Evolutionary conservation across 1,140 invertebrate species (phyloP).

Genomic region (Potamilus streckersoni): DNA sequence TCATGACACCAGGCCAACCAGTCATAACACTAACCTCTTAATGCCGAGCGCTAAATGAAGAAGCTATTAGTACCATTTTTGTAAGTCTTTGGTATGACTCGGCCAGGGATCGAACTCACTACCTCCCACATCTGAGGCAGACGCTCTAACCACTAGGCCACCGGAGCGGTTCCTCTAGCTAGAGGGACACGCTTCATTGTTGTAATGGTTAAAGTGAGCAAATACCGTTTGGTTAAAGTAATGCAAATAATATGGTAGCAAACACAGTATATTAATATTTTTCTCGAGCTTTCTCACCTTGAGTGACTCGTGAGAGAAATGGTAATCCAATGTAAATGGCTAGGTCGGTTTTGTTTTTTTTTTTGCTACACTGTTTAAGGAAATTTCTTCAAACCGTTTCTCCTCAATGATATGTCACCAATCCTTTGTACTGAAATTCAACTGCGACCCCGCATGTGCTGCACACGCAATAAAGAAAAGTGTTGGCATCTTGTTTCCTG

Average conservation of each 20-base stretch:
- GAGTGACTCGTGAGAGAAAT: conserved; percentile 21
- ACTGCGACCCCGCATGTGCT: conserved; percentile 9
- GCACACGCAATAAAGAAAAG: conserved; percentile 25
- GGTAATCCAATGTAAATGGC: conserved; percentile 29
- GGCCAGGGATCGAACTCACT: too few relatives aligned
- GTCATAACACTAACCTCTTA: too few relatives aligned
- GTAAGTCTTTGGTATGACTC: too few relatives aligned
- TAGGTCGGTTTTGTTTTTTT: conserved; percentile 25
- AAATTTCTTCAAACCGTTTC: conserved; percentile 31
- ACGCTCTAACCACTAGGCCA: too few relatives aligned
- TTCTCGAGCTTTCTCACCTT: conserved; percentile 15
- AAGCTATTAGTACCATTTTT: too few relatives aligned
- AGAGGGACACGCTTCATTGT: conserved; percentile 25
- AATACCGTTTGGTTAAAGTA: conserved; percentile 39
- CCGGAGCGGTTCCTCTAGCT: conserved; percentile 8
- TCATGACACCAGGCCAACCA: too few relatives aligned
- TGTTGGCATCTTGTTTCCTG: conserved; percentile 29
- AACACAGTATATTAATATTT: conserved; percentile 7
- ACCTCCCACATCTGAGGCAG: too few relatives aligned
- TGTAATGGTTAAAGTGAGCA: conserved; percentile 28
- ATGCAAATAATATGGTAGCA: conserved; percentile 36
- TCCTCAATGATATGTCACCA: conserved; percentile 25
- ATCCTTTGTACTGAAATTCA: conserved; percentile 32
- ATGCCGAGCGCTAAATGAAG: too few relatives aligned
- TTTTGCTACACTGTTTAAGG: conserved; percentile 32